Evolutionary conservation across 2,797 vertebrate genomes (phyloP).

Genomic region (Alcedo quadribrachys): DNA sequence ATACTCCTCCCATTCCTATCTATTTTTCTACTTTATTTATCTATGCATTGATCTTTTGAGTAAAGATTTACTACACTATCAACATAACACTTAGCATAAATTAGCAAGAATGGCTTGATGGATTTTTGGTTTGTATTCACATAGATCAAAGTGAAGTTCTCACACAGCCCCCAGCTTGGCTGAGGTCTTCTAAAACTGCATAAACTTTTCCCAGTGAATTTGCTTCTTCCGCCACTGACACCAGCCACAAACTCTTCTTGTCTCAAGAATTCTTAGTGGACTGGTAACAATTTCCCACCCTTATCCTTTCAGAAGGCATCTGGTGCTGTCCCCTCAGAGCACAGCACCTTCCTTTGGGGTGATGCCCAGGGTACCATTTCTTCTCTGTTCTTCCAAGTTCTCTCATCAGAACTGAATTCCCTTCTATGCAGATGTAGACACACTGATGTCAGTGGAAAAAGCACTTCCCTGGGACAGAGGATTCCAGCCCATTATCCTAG

Average conservation of each 20-base stretch:
- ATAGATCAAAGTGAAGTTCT: constrained; percentile 22
- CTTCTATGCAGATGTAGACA: background rate
- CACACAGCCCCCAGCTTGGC: background rate
- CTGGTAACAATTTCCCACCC: background rate
- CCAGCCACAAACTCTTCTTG: background rate
- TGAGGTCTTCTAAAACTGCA: constrained; percentile 13
- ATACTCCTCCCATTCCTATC: background rate
- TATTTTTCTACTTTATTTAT: constrained; percentile 27
- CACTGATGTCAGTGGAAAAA: background rate
- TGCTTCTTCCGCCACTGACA: background rate
- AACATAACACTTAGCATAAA: constrained; percentile 39
- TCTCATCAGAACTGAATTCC: background rate
- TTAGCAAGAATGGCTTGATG: constrained; percentile 27
- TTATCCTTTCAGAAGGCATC: background rate
- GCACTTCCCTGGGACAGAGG: background rate
- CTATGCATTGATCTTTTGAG: background rate
- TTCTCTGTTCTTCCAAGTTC: background rate
- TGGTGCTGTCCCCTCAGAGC: no score
- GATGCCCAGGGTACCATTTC: no score
- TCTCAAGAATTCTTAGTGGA: background rate
- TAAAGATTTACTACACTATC: constrained; percentile 52
- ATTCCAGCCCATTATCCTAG: background rate
- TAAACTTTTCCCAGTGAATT: background rate
- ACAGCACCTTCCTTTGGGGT: no score
- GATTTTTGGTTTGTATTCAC: constrained; percentile 20